Evolutionary conservation across 2,797 vertebrate species (phyloP), one percentile per base, ranked within the genome.

Genomic region (Eospalax fontanierii): DNA sequence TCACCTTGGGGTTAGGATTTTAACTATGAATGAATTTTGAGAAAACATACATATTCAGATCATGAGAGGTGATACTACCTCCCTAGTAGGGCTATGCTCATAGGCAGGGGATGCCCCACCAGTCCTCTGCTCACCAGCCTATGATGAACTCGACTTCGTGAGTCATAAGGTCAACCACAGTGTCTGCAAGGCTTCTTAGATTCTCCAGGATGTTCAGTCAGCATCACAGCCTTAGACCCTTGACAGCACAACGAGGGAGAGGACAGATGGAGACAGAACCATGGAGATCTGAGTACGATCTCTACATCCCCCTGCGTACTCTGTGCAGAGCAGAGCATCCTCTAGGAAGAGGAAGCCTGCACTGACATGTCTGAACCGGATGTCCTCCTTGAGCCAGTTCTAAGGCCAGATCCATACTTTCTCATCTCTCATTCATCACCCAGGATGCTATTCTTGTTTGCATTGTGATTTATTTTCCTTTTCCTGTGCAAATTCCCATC

Each of bases 401-500:
- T 70, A 50, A 35, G 24, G 70, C 61, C 4, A 2, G 9, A 28
- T 14, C 85, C 35, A 38, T 19, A 74, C 59, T 38, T 28, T 38
- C 66, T 92, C n/a, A 16, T 21, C 33, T 92, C 71, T 22, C 21
- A 59, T 89, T 84, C 38, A 6, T 59, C 8, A 79, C 43, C 50
- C 59, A 66, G 7, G 38, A 66, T 82, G n/a, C 57, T 54, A 14
- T 79, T 57, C 40, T 57, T 38, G 26, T 90, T 70, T 78, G 73
- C 40, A 59, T 66, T 40, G 21, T 28, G 90, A 54, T 75, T 93
- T 85, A 43, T 65, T 91, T 24, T 91, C 66, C 74, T 92, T 80
- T 74, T 94, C 89, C 28, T 71, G 22, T 68, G 70, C n/a, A 93
- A 30, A 89, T 92, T 73, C 83, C 35, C 54, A 22, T 88, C 63